Percentiles rank a stretch among this genome's conserved stretches.
Conservation (phyloP, 1,140 invertebrate species). For the Hirudo medicinalis region DNA sequence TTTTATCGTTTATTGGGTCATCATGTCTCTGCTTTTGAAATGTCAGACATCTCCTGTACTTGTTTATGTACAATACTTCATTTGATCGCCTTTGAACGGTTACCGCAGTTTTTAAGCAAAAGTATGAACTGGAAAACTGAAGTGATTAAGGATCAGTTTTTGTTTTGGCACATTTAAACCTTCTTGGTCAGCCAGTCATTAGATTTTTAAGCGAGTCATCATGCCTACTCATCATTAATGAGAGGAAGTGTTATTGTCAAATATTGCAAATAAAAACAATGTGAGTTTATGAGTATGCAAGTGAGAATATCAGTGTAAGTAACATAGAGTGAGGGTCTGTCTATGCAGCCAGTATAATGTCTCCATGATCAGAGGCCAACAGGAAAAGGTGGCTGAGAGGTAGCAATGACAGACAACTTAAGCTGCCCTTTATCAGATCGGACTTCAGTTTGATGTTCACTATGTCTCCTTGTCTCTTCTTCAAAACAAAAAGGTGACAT, state of each 20-base stretch:
- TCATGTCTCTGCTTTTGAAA: too few species aligned
- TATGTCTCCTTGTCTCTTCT: conserved; percentile 50
- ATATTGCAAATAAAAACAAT: too few species aligned
- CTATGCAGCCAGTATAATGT: conserved; percentile 55
- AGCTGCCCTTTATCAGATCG: conserved; percentile 75
- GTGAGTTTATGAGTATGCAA: neutral
- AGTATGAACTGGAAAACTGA: too few species aligned
- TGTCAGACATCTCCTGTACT: too few species aligned
- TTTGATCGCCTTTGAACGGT: too few species aligned
- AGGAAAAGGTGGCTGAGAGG: conserved; percentile 75
- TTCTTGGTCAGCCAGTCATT: neutral
- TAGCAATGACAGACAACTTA: conserved; percentile 72
- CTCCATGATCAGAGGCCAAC: conserved; percentile 76
- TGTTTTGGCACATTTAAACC: neutral
- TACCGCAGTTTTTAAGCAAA: too few species aligned
- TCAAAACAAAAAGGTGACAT: too few species aligned
- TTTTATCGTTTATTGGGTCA: too few species aligned
- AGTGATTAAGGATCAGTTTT: too few species aligned
- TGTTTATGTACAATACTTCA: too few species aligned
- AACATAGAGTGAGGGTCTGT: neutral
- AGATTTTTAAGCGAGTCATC: neutral
- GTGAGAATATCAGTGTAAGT: neutral
- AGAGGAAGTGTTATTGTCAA: too few species aligned
- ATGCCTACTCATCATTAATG: neutral
- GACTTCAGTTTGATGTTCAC: conserved; percentile 70